Evolutionary conservation across 1,140 invertebrate genomes (phyloP), one percentile per base, ranked within the genome.

Genomic region (Listronotus oregonensis): DNA sequence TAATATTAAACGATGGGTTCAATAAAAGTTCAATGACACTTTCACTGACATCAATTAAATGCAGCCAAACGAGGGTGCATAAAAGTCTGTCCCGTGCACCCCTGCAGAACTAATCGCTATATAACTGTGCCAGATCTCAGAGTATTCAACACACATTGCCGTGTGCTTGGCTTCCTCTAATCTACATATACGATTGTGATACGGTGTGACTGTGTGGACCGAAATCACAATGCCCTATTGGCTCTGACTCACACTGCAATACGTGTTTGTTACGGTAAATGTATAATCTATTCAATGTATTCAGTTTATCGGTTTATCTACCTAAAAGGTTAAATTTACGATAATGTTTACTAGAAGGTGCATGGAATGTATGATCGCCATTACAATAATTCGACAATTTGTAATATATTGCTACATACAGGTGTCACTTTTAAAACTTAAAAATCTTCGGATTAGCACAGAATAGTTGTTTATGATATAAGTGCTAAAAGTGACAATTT

Each of bases 51-150:
- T 11, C 46, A 49, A 32, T 57, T 27, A 47, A 51, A 51, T 17
- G 8, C 34, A 37, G 11, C 32, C 14, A 43, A 12, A 21, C 39
- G 14, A 61, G 59, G 59, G 59, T 42, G 49, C 15, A 47, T 31
- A 61, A 51, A 61, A 47, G 31, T 61, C 17, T 40, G 49, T 61
- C 37, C 49, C 49, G 55, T 56, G 69, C 71, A 73, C 71, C 73
- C 73, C 69, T 72, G 74, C 71, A 70, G 71, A 75, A 76, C 74
- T 73, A 76, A 76, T 76, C 74, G 71, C 55, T 68, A 68, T 70
- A 72, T 74, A 75, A 75, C 74, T 70, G 72, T 69, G 71, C 70
- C 69, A 69, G 71, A 69, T 72, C 71, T 64, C 39, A 21, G 60
- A 59, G 63, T 55, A 62, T 64, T 70, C 57, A 49, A 56, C 67